Evolutionary conservation across 2,797 vertebrate species (phyloP), one percentile per base, ranked within the genome.

Genomic region (Oryzias sinensis): DNA sequence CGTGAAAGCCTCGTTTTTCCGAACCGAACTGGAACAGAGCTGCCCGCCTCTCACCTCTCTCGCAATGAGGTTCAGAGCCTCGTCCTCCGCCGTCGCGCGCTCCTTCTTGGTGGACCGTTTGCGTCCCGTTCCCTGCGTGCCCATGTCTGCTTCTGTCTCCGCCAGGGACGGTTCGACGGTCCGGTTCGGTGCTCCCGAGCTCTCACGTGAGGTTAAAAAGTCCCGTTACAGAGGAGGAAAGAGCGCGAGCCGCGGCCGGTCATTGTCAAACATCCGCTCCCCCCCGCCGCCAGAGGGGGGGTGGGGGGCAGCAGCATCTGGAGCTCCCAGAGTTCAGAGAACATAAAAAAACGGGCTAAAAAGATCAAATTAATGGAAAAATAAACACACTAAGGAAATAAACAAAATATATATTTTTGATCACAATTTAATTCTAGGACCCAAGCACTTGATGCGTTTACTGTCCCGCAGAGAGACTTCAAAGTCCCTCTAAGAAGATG

Each of bases 21-120:
- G 33, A 37, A 37, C 33, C 33, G 27, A 27, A 7, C 27, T 5
- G 33, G 9, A 9, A 3, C 33, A 9, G 33, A 14, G 4, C 29
- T 20, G 15, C 7, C 14, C 17, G 5, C 44, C 18, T 49, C 91
- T 89, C 84, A 96, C 96, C 95, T 98, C 95, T 74, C 93, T 91
- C 4, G 96, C 96, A 49, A 98, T 97, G 69, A 95, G 92, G 60
- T 94, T 96, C 1, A 97, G 88, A 22, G 96, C 94, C 84, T 98
- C 95, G 82, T 96, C 95, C 85, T 98, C 96, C 0, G 93, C 95
- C 33, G 94, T 92, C 59, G 94, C 84, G 55, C 84, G 90, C 54
- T 96, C 95, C 78, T 94, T 93, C 75, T 92, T 95, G 60, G 94
- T 93, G 63, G 93, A 91, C 77, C 97, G 90, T 79, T 91, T 96